Conservation (phyloP, 2,797 vertebrate species). For the Anas acuta region DNA sequence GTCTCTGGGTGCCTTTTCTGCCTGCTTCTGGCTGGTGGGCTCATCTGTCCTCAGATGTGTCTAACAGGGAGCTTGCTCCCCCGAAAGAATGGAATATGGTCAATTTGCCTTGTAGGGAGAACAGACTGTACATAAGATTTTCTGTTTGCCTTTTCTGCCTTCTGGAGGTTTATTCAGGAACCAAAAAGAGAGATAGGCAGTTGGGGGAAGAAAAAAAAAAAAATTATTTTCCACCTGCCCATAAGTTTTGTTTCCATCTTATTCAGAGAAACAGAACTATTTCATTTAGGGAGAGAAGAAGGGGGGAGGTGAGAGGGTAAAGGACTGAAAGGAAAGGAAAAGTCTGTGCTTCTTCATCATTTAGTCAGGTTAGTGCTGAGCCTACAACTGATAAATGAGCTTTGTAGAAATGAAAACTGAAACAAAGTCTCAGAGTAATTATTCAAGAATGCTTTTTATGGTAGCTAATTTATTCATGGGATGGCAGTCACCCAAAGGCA, state of each 20-base stretch:
- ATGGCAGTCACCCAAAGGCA: conserved; percentile 21
- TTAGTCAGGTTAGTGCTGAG: not conserved
- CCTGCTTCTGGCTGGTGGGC: not conserved
- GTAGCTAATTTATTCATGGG: conserved; percentile 15
- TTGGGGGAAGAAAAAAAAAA: not conserved
- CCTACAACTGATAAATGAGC: not conserved
- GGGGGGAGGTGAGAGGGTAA: not conserved
- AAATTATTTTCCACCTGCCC: not conserved
- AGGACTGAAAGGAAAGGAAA: not conserved
- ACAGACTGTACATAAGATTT: not conserved
- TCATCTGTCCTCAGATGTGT: not conserved
- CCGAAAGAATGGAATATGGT: not conserved
- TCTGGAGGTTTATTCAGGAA: not conserved
- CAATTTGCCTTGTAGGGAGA: not conserved
- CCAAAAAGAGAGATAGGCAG: not conserved
- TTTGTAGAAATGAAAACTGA: not conserved
- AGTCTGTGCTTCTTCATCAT: not conserved
- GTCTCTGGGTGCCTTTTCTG: not conserved
- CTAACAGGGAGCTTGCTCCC: not conserved
- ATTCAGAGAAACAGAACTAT: not conserved
- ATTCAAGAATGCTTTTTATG: not conserved
- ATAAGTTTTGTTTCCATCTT: not conserved
- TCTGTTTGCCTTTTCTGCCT: not conserved
- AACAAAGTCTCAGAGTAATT: not conserved
- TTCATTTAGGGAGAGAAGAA: not conserved